Base-by-base conservation (phyloP, 2,113 vertebrate genomes). In the Dunckerocampus dactyliophorus region DNA sequence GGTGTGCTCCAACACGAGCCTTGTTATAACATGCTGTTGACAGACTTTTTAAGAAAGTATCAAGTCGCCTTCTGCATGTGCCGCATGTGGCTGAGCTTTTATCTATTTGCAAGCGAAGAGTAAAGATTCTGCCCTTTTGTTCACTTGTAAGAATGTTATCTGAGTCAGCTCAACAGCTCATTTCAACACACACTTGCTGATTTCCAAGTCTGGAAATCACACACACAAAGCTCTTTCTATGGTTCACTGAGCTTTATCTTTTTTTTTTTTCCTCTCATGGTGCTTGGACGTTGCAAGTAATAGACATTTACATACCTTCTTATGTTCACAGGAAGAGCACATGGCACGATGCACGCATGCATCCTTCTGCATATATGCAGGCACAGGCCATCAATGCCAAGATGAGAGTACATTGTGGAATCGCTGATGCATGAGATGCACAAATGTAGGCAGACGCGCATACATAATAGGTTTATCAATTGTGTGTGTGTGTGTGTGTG, bases 231-330 rank as follows among this genome's bases (percentile, higher is more conserved):
- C 49, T 43, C 52, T 53, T 20, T 21, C 46, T 45, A 62, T 20
- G 62, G 65, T 59, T 75, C 65, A 69, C 15, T 56, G 63, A 64
- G 57, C 62, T 69, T 68, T 54, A 51, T 53, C 13, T 58, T 39
- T 56, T 50, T 80, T 16, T 53, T 80, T 16, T 61, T 47, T 72
- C 70, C 22, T 72, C 69, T 55, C 47, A 13, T 34, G 4, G 15
- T 31, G 64, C 20, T 20, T 54, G 75, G 63, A 63, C 34, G 21
- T 59, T 28, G 21, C 24, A 57, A 34, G n/a, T 62, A 50, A 39
- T 28, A 47, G 42, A n/a, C 55, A 56, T 65, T 50, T 60, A 52
- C 52, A 54, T 49, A 51, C 47, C 19, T 2, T 39, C 52, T 67
- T 37, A 34, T 67, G 45, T 58, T 66, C 28, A 31, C 51, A 11